Evolutionary conservation across 2,888 invertebrate species (phyloP).

Genomic region (Adelognathus sp.): DNA sequence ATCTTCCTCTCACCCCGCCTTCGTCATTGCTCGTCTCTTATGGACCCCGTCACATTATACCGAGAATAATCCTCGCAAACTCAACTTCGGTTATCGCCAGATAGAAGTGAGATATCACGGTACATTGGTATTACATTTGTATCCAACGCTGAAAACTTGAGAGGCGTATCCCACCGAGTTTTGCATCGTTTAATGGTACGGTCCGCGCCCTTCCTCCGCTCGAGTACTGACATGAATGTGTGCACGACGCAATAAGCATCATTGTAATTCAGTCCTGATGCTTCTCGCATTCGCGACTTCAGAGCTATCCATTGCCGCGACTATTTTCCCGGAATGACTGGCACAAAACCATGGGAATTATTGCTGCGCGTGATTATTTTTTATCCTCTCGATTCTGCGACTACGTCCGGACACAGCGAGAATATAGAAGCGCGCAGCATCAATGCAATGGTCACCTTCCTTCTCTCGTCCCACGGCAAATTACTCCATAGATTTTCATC

Average conservation of each 20-base stretch:
- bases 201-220: too few relatives aligned
- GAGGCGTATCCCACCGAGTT: too few relatives aligned
- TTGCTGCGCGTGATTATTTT: slow-evolving; percentile 14
- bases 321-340: slow-evolving; percentile 41
- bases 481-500: slow-evolving; percentile 55
- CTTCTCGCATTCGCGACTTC: slow-evolving; percentile 5
- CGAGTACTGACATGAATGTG: too few relatives aligned
- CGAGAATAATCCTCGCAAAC: slow-evolving; percentile 12
- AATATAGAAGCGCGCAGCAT: neutral
- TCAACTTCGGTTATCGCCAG: slow-evolving; percentile 10
- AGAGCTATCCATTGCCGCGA: neutral
- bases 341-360: slow-evolving; percentile 20
- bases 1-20: neutral
- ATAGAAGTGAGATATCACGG: neutral
- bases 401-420: slow-evolving; percentile 18
- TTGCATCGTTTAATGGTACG: too few relatives aligned
- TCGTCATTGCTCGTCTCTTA: slow-evolving; percentile 1
- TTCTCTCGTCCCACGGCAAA: slow-evolving; percentile 59
- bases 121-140: neutral
- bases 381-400: neutral
- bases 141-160: too few relatives aligned
- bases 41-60: neutral
- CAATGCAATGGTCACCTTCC: slow-evolving; percentile 58
- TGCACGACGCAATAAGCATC: neutral
- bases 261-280: slow-evolving; percentile 17